A percentile compares a stretch with the other conserved stretches of the same genome.
Evolutionary conservation across 2,888 invertebrate species (phyloP).

Genomic region (Entomobrya proxima): DNA sequence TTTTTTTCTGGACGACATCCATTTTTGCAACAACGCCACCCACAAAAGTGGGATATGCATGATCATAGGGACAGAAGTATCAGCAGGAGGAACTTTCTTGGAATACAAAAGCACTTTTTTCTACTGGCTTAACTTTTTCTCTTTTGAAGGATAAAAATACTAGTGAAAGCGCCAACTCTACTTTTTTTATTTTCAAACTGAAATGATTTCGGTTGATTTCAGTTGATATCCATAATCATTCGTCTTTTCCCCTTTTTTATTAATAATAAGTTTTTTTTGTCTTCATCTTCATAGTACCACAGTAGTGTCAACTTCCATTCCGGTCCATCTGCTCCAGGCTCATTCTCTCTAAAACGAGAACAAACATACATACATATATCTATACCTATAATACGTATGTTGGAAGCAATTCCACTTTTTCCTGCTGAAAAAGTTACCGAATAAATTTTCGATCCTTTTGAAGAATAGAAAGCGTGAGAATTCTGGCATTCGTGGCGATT

Average conservation of each 20-base stretch:
- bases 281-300: too few relatives aligned
- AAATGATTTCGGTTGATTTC: neutral
- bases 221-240: neutral
- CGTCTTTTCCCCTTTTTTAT: neutral
- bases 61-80: too few relatives aligned
- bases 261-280: neutral
- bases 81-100: too few relatives aligned
- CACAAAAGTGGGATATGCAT: neutral
- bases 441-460: neutral
- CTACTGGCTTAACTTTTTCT: too few relatives aligned
- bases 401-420: neutral
- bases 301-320: neutral
- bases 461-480: constrained; percentile 19
- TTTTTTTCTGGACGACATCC: neutral
- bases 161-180: too few relatives aligned
- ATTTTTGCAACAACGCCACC: neutral
- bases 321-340: neutral
- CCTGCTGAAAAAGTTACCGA: neutral
- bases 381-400: too few relatives aligned
- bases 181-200: neutral
- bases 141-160: too few relatives aligned
- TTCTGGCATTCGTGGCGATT: neutral
- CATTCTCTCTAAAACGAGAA: too few relatives aligned
- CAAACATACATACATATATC: neutral
- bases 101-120: too few relatives aligned